These are phyloP conservation scores for Amblyjoppa fuscipennis DNA, from an alignment of 2,888 invertebrate genomes.

Conservation along the genomic window DNA sequence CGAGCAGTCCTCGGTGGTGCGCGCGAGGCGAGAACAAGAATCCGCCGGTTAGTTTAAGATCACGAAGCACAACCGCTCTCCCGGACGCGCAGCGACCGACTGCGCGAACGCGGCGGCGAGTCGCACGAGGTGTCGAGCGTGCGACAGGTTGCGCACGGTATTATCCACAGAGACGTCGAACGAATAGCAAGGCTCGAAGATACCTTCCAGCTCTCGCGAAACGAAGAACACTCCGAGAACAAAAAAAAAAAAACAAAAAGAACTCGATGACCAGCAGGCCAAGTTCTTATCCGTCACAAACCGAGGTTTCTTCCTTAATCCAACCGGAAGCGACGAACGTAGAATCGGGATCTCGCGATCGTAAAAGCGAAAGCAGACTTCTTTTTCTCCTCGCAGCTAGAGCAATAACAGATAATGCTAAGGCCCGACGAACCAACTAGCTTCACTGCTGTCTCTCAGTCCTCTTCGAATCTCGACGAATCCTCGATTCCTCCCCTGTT, in stretches of 20 bases:
- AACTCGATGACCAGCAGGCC: not conserved
- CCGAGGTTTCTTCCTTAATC: not conserved
- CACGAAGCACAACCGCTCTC: not conserved
- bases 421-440: conserved; percentile 13
- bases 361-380: not conserved
- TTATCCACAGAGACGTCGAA: conserved; percentile 33
- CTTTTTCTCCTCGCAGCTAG: not conserved
- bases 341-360: not conserved
- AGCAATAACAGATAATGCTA: not conserved
- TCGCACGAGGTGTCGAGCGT: conserved; percentile 1
- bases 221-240: not conserved
- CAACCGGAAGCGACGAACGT: conserved; percentile 2
- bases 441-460: conserved; percentile 31
- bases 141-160: conserved; percentile 24
- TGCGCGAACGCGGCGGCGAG: not conserved
- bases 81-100: not conserved
- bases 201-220: too few species aligned
- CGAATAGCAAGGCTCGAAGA: not conserved
- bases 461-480: conserved; percentile 18
- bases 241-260: not conserved
- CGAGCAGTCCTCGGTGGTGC: not conserved
- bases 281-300: not conserved
- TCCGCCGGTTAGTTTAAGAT: conserved; percentile 5
- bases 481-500: not conserved
- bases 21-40: not conserved